phyloP scores from a whole-genome alignment of 2,888 invertebrate genomes.

The Drosophila mulleri region DNA sequence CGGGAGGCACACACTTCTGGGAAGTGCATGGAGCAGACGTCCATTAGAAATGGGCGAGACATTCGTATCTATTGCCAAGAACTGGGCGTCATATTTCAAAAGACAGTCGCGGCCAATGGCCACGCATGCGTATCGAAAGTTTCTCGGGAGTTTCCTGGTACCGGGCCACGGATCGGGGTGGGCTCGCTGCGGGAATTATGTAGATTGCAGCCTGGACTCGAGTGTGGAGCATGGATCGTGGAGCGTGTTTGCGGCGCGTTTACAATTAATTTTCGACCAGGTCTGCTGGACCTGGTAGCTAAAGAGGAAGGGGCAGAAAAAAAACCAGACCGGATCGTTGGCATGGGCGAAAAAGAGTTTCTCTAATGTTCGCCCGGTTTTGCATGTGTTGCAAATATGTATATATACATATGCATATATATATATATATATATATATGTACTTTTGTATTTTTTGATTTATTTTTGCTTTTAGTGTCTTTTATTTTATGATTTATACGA shows the following conservation, averaged over 20 bases:
- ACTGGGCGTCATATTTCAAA: conserved; percentile 76
- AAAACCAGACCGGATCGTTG: conserved; percentile 41
- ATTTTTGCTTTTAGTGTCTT: conserved; percentile 78
- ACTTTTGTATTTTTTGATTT: conserved; percentile 57
- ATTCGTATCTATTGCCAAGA: conserved; percentile 52
- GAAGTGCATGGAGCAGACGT: conserved; percentile 28
- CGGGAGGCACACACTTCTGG: conserved; percentile 33
- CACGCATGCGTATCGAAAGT: conserved; percentile 38
- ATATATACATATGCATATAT: conserved; percentile 3
- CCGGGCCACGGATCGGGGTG: conserved; percentile 17
- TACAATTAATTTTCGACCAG: conserved; percentile 69
- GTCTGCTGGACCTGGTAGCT: conserved; percentile 33
- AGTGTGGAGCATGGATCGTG: conserved; percentile 20
- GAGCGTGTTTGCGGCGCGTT: conserved; percentile 56
- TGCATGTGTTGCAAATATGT: conserved; percentile 19
- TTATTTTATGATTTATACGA: conserved; percentile 77
- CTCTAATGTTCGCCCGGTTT: conserved; percentile 68
- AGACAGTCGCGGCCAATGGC: conserved; percentile 38
- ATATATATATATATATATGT: background rate
- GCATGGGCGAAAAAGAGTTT: conserved; percentile 45
- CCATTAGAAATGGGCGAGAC: conserved; percentile 52
- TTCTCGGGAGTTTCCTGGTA: conserved; percentile 11
- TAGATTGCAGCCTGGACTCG: conserved; percentile 41
- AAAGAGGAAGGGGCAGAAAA: background rate
- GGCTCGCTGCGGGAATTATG: conserved; percentile 57